These are phyloP conservation scores for Plebejus argus DNA, from an alignment of 2,888 invertebrate genomes.

Conservation along the genomic window DNA sequence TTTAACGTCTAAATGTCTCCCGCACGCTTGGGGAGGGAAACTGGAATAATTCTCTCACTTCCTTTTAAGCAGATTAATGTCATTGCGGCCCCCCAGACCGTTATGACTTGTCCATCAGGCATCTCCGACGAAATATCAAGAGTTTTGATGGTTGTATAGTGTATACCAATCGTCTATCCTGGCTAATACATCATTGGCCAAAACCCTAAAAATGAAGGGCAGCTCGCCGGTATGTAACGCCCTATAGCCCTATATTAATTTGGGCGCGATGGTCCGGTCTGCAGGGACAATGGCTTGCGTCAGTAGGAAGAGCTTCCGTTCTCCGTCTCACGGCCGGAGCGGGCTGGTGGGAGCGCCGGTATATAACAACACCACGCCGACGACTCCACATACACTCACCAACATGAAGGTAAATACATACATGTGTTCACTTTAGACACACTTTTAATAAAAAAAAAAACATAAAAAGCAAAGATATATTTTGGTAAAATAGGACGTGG, in stretches of 20 bases:
- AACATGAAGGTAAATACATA: conserved; percentile 70
- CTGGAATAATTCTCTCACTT: too few species aligned
- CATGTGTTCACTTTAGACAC: background rate
- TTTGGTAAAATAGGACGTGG: background rate
- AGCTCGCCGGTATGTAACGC: background rate
- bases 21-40: too few species aligned
- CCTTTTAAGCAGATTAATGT: too few species aligned
- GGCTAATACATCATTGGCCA: too few species aligned
- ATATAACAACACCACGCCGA: conserved; percentile 66
- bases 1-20: too few species aligned
- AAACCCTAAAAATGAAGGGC: too few species aligned
- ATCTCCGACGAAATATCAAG: too few species aligned
- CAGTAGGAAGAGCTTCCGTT: conserved; percentile 70
- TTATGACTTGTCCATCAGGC: too few species aligned
- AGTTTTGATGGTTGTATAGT: too few species aligned
- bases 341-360: conserved; percentile 69
- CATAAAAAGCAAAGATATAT: background rate
- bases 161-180: too few species aligned
- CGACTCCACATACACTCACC: conserved; percentile 71
- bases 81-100: too few species aligned
- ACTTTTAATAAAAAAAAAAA: background rate
- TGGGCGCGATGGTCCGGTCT: conserved; percentile 41
- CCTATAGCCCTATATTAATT: background rate
- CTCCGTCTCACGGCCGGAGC: conserved; percentile 55
- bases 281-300: conserved; percentile 71